Evolutionary conservation across 2,797 vertebrate species (phyloP).

Genomic region (Nasua narica): DNA sequence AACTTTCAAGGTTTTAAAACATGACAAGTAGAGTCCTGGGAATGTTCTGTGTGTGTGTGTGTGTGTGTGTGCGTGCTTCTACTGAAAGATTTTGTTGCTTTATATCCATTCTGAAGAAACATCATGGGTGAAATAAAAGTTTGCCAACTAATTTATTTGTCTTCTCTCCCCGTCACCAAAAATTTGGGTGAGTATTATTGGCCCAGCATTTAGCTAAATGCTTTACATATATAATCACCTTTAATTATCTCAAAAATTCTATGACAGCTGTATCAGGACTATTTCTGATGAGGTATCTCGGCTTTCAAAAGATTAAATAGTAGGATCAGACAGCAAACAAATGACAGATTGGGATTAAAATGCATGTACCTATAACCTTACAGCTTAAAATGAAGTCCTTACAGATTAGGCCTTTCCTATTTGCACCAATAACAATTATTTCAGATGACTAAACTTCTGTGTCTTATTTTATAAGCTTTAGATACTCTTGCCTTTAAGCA

Average conservation of each 20-base stretch:
- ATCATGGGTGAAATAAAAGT: background rate
- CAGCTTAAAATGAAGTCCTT: background rate
- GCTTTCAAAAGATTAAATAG: background rate
- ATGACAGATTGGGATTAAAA: background rate
- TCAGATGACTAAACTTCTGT: background rate
- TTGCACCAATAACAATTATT: background rate
- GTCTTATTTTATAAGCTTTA: background rate
- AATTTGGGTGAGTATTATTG: background rate
- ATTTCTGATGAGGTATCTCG: background rate
- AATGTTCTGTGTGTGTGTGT: background rate
- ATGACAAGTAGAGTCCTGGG: background rate
- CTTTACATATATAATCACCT: background rate
- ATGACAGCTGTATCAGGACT: background rate
- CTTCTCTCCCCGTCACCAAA: background rate
- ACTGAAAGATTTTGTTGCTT: background rate
- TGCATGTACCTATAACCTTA: background rate
- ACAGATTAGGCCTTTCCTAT: background rate
- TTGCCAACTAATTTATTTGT: background rate
- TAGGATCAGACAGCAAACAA: background rate
- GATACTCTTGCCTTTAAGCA: background rate
- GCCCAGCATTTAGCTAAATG: background rate
- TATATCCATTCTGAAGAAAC: background rate
- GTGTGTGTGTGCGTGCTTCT: background rate
- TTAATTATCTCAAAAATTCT: slow-evolving; percentile 1
- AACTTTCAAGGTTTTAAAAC: background rate